Evolutionary conservation across 2,888 invertebrate species (phyloP).

Genomic region (Petrolisthes manimaculis): DNA sequence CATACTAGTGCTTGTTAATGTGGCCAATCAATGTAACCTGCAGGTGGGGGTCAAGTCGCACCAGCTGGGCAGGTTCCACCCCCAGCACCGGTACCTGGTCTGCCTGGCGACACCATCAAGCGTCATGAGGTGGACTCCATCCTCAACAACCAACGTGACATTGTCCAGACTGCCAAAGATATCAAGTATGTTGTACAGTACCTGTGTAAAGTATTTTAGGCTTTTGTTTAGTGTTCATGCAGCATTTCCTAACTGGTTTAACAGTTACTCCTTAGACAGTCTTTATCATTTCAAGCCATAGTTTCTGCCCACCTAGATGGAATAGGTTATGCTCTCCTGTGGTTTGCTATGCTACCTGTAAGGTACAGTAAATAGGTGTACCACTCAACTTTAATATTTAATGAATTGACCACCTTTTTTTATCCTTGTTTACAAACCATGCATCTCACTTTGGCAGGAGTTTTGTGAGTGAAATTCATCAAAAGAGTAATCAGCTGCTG

Average conservation of each 20-base stretch:
- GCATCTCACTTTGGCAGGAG: slow-evolving; percentile 65
- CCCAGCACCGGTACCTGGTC: slow-evolving; percentile 7
- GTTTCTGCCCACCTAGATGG: too few relatives aligned
- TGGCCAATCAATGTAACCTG: not conserved
- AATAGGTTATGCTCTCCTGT: too few relatives aligned
- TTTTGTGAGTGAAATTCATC: slow-evolving; percentile 67
- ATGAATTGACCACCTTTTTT: not conserved
- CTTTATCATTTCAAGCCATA: too few relatives aligned
- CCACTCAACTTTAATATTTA: not conserved
- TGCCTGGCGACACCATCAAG: slow-evolving; percentile 75
- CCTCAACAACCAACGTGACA: slow-evolving; percentile 85
- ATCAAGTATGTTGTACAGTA: slow-evolving; percentile 76
- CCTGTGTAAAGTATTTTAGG: not conserved
- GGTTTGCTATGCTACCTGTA: too few relatives aligned
- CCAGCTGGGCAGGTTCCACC: slow-evolving; percentile 37
- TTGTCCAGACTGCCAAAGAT: slow-evolving; percentile 84
- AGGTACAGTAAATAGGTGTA: too few relatives aligned
- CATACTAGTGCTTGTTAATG: not conserved
- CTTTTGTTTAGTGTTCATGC: too few relatives aligned
- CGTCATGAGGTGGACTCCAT: slow-evolving; percentile 91
- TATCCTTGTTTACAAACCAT: not conserved
- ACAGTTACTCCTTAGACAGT: too few relatives aligned
- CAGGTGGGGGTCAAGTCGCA: slow-evolving; percentile 41
- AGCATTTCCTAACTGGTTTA: too few relatives aligned
- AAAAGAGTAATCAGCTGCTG: slow-evolving; percentile 66